Base-by-base conservation (phyloP, 2,888 invertebrate genomes). In the Torymus auratus region DNA sequence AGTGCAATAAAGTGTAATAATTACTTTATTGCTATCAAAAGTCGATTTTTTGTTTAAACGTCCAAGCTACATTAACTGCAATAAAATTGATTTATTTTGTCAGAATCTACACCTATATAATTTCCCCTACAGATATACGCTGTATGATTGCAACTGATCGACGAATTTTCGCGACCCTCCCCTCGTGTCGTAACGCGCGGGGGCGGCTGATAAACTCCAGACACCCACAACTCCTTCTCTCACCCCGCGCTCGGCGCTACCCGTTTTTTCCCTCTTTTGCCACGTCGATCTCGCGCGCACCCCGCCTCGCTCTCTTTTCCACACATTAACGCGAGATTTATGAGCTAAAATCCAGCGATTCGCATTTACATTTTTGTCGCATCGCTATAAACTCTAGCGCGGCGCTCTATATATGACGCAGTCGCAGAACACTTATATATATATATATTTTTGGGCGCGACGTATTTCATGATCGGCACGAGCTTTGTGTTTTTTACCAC, bases 341-440 rank as follows among this genome's bases (percentile, higher is more conserved):
- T 89, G 86, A 87, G 17, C 7, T 65, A 15, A 86, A 88, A 88
- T 89, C 86, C 87, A 65, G 86, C 83, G 87, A 86, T n/a, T n/a
- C 89, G 88, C 89, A 90, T 90, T 90, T 90, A 89, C 90, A 90
- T 90, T 90, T 90, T 90, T 90, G 88, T 89, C 89, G 88, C 88
- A 89, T 89, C 89, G 88, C 89, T 89, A 89, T 89, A 89, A 90
- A 89, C 88, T 88, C 86, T 85, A 85, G 20, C 41, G 7, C 41
- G 7, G 7, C 41, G 0, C 41, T 41, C 41, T 68, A 71, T 52
- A 71, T 52, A 73, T 73, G 70, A 71, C 68, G 52, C 55, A 14
- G 61, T 41, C 41, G 41, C 7, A 5, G 7, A 41, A 64, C 74
- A 82, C 67, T 81, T 76, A 72, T 55, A 67, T 61, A 67, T 55